phyloP scores from a whole-genome alignment of 2,113 vertebrate genomes.

The Clarias batrachus region DNA sequence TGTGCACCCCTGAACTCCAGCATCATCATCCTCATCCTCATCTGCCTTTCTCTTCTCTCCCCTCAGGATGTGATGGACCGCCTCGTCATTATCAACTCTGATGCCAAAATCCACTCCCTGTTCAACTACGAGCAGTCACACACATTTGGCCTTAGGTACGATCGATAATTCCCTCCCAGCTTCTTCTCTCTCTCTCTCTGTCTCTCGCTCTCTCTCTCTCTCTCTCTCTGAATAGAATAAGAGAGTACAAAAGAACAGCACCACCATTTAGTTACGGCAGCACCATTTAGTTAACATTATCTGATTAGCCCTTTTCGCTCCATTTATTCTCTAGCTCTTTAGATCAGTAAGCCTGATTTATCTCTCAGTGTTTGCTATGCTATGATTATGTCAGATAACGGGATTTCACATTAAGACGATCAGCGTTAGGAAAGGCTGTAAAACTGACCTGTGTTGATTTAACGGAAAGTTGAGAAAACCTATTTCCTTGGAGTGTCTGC shows the following conservation, averaged over 20 bases:
- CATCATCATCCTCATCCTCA: constrained; percentile 1
- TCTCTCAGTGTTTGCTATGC: constrained; percentile 49
- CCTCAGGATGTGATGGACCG: constrained; percentile 91
- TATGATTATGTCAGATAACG: constrained; percentile 60
- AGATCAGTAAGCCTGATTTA: constrained; percentile 53
- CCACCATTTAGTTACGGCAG: constrained; percentile 8
- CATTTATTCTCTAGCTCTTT: constrained; percentile 37
- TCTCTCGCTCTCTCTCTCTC: not conserved
- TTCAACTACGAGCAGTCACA: constrained; percentile 96
- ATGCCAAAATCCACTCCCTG: constrained; percentile 89
- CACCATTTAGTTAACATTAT: constrained; percentile 40
- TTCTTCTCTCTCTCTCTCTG: constrained; percentile 10
- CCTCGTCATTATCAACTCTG: constrained; percentile 88
- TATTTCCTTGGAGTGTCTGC: not conserved
- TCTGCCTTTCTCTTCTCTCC: constrained; percentile 1
- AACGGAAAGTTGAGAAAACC: not conserved
- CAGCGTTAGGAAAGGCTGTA: constrained; percentile 16
- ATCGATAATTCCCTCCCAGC: constrained; percentile 37
- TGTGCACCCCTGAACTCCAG: not conserved
- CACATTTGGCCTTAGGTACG: constrained; percentile 93
- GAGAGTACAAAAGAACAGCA: constrained; percentile 1
- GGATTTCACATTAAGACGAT: constrained; percentile 46
- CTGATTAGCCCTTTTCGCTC: constrained; percentile 54
- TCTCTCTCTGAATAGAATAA: constrained; percentile 5
- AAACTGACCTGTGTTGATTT: constrained; percentile 28